Conservation (phyloP, 1,140 invertebrate genomes). For the Scaptodrosophila lebanonensis region DNA sequence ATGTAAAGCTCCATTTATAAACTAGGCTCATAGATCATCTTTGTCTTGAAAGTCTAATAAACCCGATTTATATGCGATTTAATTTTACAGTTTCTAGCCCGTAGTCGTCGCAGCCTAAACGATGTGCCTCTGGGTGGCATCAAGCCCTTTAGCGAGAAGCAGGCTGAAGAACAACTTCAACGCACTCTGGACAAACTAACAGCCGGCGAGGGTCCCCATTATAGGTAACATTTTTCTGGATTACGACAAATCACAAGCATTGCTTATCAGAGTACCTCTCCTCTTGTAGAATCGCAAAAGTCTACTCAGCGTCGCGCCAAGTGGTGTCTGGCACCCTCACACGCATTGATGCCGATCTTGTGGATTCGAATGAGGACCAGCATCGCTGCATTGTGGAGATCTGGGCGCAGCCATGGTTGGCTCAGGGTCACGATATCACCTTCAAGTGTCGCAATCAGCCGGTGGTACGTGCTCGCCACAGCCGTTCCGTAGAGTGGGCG, state of each 20-base stretch:
- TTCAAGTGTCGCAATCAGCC: constrained; percentile 64
- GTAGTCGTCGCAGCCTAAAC: constrained; percentile 40
- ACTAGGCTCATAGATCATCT: too few species aligned
- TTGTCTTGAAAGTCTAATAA: background rate
- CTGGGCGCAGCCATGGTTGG: constrained; percentile 58
- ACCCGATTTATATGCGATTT: background rate
- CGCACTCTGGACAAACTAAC: constrained; percentile 55
- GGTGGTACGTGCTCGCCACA: constrained; percentile 49
- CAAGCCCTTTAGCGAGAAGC: constrained; percentile 41
- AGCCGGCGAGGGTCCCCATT: constrained; percentile 63
- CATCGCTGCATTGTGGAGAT: constrained; percentile 62
- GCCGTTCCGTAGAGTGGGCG: constrained; percentile 64
- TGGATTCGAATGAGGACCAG: constrained; percentile 28
- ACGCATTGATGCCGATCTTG: constrained; percentile 65
- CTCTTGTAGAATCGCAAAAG: constrained; percentile 48
- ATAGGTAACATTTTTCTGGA: constrained; percentile 46
- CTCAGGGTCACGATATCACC: constrained; percentile 46
- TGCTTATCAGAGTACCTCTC: background rate
- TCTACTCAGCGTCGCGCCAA: constrained; percentile 59
- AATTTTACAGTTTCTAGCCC: constrained; percentile 24
- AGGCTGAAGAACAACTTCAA: constrained; percentile 52
- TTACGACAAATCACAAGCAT: background rate
- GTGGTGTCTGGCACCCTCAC: constrained; percentile 57
- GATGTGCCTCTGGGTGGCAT: constrained; percentile 28
- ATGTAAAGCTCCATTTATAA: too few species aligned